phyloP scores from a whole-genome alignment of 1,140 invertebrate species.

The Caenorhabditis remanei region DNA sequence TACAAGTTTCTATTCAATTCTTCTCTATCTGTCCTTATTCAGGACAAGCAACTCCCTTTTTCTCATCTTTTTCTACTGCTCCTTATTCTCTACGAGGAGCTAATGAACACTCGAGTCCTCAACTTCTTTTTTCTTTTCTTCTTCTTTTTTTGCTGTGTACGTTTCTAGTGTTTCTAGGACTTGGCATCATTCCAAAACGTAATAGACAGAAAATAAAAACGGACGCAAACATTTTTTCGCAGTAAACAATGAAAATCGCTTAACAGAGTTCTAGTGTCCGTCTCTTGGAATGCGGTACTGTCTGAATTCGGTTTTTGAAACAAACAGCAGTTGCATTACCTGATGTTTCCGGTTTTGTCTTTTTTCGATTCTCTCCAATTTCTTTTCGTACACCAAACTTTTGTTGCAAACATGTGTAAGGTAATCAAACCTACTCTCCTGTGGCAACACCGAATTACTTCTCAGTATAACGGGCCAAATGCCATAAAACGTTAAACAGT shows the following conservation, averaged over 20 bases:
- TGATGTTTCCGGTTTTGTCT: constrained; percentile 28
- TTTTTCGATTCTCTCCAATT: not conserved
- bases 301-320: constrained; percentile 37
- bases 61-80: not conserved
- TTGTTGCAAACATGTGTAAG: constrained; percentile 43
- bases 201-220: not conserved
- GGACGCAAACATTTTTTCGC: not conserved
- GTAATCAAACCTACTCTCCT: constrained; percentile 32
- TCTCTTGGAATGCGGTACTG: constrained; percentile 23
- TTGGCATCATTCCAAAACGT: constrained; percentile 1
- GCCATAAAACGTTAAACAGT: constrained; percentile 50
- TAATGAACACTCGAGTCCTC: constrained; percentile 48
- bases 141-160: not conserved
- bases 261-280: not conserved
- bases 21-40: constrained; percentile 31
- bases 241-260: constrained; percentile 32
- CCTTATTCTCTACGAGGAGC: not conserved
- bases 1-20: constrained; percentile 48
- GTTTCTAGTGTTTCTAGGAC: not conserved
- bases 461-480: not conserved
- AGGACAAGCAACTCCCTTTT: constrained; percentile 18
- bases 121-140: constrained; percentile 16
- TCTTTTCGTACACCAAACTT: not conserved
- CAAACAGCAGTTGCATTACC: constrained; percentile 26
- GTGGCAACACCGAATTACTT: constrained; percentile 37